phyloP scores from a whole-genome alignment of 1,140 invertebrate species.

The Drosophila malerkotliana region DNA sequence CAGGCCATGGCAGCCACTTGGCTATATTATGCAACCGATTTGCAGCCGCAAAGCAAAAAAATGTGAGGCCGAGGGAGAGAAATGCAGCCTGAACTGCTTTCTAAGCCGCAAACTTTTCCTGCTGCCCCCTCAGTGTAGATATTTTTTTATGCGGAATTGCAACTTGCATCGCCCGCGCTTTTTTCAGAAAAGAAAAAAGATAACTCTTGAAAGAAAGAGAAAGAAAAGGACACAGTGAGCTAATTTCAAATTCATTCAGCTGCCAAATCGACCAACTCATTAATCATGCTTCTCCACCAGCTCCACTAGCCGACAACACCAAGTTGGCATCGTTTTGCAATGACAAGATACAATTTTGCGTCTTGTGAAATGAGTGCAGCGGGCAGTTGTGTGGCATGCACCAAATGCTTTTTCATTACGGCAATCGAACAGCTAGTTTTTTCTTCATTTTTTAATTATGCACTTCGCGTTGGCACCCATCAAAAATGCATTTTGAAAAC shows the following conservation, averaged over 20 bases:
- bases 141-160: conserved; percentile 32
- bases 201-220: conserved; percentile 9
- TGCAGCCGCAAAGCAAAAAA: conserved; percentile 42
- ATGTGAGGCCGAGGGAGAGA: conserved; percentile 26
- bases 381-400: conserved; percentile 31
- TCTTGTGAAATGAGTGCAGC: conserved; percentile 65
- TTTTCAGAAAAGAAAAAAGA: neutral
- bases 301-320: conserved; percentile 28
- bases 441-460: conserved; percentile 63
- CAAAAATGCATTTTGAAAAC: conserved; percentile 68
- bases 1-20: conserved; percentile 63
- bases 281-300: conserved; percentile 61
- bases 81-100: conserved; percentile 57
- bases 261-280: conserved; percentile 72
- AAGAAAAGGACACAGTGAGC: conserved; percentile 49
- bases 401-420: conserved; percentile 40
- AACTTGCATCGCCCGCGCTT: conserved; percentile 44
- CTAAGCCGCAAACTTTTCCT: conserved; percentile 59
- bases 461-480: conserved; percentile 54
- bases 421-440: neutral
- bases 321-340: conserved; percentile 70
- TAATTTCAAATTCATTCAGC: conserved; percentile 77
- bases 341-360: conserved; percentile 63
- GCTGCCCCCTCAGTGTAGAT: conserved; percentile 15
- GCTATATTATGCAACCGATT: conserved; percentile 68